These are phyloP conservation scores for Paralichthys olivaceus DNA, from an alignment of 2,113 vertebrate species.

Conservation along the genomic window DNA sequence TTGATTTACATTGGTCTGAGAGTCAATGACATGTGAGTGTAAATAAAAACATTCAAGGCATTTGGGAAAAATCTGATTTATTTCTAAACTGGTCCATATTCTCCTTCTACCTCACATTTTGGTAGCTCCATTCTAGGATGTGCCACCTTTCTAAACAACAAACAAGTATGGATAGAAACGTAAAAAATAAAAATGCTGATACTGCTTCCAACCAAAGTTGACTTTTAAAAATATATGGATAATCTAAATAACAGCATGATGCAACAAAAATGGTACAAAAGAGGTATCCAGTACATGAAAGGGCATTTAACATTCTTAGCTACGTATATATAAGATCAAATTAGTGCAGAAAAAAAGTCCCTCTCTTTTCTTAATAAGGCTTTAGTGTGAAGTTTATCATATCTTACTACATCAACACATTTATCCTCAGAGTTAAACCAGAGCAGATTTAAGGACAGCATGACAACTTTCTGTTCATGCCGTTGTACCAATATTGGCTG, in stretches of 20 bases:
- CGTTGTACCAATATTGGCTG: not conserved
- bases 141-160: slow-evolving; percentile 42
- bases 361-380: slow-evolving; percentile 72
- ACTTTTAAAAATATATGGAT: slow-evolving; percentile 66
- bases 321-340: slow-evolving; percentile 39
- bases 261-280: slow-evolving; percentile 60
- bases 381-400: slow-evolving; percentile 71
- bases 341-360: slow-evolving; percentile 68
- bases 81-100: slow-evolving; percentile 67
- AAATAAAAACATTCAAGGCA: slow-evolving; percentile 22
- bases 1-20: not conserved
- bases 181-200: slow-evolving; percentile 68
- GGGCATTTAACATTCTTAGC: slow-evolving; percentile 35
- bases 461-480: not conserved
- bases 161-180: slow-evolving; percentile 54
- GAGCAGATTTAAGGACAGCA: not conserved
- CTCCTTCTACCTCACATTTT: slow-evolving; percentile 50
- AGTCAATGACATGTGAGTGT: not conserved
- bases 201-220: slow-evolving; percentile 43
- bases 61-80: slow-evolving; percentile 68
- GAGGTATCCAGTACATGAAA: slow-evolving; percentile 65
- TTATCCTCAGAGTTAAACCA: not conserved
- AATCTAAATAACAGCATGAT: slow-evolving; percentile 59
- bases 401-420: slow-evolving; percentile 58
- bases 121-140: slow-evolving; percentile 42